Evolutionary conservation across 2,888 invertebrate genomes (phyloP), one percentile per base, ranked within the genome.

Genomic region (Xanthorhoe designata): DNA sequence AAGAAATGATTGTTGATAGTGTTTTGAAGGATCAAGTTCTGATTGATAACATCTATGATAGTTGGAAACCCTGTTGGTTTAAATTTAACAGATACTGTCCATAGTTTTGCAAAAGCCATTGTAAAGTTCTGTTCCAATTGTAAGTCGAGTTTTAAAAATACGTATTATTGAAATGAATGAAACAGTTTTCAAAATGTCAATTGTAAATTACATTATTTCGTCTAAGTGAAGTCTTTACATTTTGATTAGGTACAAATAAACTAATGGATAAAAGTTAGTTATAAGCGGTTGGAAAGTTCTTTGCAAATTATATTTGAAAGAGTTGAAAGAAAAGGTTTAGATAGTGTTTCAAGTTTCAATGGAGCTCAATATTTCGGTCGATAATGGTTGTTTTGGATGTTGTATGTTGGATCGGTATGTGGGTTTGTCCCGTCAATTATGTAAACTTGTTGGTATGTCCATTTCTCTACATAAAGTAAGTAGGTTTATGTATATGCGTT

Each of bases 371-470:
- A 85, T 86, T 81, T 60, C 82, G 78, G 75, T 81, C 80, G 45
- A 15, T 81, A 51, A 74, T 77, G 68, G 78, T 78, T 77, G 81
- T 81, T 79, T 73, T 77, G 75, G 74, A 75, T 84, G 84, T 78
- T 70, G 68, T 72, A 61, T 66, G 73, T 71, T 75, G 75, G 74
- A 71, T 78, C 78, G 82, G 78, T 76, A 69, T 70, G 75, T 77
- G 75, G 88, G 85, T 79, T 82, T 87, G 85, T 81, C 83, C 89
- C 87, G 92, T 92, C 92, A 92, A 92, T 92, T 92, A 92, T 61
- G 81, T 72, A 80, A 83, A 66, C 65, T 68, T 69, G 84, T 87
- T 86, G 82, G 87, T 84, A 87, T 86, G 91, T 90, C 91, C 90
- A 90, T 88, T 89, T 87, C 86, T 86, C 85, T 86, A 87, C 85